Evolutionary conservation across 2,113 vertebrate species (phyloP), one percentile per base, ranked within the genome.

Genomic region (Pachyramphus minor): DNA sequence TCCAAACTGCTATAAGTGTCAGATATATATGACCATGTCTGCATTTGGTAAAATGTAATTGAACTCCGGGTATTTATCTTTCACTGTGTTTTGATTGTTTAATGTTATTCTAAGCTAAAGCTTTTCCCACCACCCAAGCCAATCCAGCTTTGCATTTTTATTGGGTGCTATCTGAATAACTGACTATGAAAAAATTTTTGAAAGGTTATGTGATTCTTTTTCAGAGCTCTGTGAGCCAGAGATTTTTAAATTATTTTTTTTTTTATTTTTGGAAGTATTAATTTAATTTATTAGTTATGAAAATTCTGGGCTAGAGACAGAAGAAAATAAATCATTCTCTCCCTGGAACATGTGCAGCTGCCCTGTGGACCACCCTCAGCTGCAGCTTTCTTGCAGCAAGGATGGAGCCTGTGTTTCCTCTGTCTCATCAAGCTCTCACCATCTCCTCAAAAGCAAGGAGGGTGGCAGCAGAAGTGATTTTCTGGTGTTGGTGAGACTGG

Each of bases 241-340:
- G 18, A 41, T 50, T 83, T 94, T 35, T 9, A 49, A 11, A 12
- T 58, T 9, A n/a, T n/a, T 42, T 59, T 64, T 76, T 71, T 9
- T 66, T 72, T 42, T 10, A 45, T 68, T 93, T 91, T 94, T 94
- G 52, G 42, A 92, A 92, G 39, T 84, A 95, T 71, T 93, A 7
- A 72, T 95, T 92, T 81, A 92, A 97, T 95, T 89, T 95, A 91
- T 95, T 87, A n/a, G 77, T 94, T 84, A 88, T 49, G 76, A 97
- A 81, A 84, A 41, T 87, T 68, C 35, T 72, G 81, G 44, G n/a
- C 64, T 87, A 41, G 73, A 87, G 64, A 82, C 69, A 91, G 89
- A 93, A 95, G 42, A 69, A 86, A 95, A 94, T 89, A 95, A 92
- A 91, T 92, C 73, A 53, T 72, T 78, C 60, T 62, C 60, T 94